Evolutionary conservation across 2,888 invertebrate species (phyloP).

Genomic region (Zaprionus obscuricornis): DNA sequence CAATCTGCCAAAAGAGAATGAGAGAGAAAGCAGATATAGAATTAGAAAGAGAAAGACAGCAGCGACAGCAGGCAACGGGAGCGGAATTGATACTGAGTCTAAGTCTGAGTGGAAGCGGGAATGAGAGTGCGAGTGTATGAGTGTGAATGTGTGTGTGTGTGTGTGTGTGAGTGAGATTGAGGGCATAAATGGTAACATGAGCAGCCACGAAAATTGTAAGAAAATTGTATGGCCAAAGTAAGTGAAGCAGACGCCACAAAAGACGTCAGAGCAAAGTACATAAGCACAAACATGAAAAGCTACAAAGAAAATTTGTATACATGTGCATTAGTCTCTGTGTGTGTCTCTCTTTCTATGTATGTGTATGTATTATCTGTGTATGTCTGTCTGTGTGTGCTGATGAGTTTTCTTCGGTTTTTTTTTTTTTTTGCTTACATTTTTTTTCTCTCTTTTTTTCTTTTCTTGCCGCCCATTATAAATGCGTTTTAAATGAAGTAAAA

Average conservation of each 20-base stretch:
- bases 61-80: too few relatives aligned
- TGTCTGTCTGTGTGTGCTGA: conserved; percentile 45
- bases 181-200: conserved; percentile 59
- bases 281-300: conserved; percentile 63
- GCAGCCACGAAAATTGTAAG: conserved; percentile 64
- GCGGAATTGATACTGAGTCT: too few relatives aligned
- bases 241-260: conserved; percentile 72
- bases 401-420: conserved; percentile 71
- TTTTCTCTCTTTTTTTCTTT: conserved; percentile 40
- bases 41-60: conserved; percentile 30
- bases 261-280: conserved; percentile 51
- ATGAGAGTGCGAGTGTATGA: too few relatives aligned
- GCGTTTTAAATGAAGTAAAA: conserved; percentile 79
- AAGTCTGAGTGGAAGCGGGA: too few relatives aligned
- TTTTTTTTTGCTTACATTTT: conserved; percentile 15
- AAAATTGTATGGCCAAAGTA: conserved; percentile 73
- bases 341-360: conserved; percentile 11
- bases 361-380: conserved; percentile 10
- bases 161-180: too few relatives aligned
- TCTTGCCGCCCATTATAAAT: conserved; percentile 71
- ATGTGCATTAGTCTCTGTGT: conserved; percentile 59
- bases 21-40: conserved; percentile 25
- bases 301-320: conserved; percentile 78
- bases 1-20: conserved; percentile 85
- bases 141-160: too few relatives aligned